phyloP scores from a whole-genome alignment of 2,113 vertebrate genomes.

The Hypanus sabinus region DNA sequence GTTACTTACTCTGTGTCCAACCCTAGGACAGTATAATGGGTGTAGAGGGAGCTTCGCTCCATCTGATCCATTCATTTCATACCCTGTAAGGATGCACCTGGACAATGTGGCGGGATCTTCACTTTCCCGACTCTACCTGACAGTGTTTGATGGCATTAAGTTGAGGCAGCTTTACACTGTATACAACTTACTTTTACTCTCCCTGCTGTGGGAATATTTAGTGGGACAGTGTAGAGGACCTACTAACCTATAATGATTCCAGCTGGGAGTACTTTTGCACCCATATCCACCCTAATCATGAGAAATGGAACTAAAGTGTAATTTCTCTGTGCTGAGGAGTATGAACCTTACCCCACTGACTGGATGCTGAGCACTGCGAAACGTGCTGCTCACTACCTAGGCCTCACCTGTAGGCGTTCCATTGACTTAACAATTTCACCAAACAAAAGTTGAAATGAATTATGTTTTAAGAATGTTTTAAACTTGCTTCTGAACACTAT shows the following conservation, averaged over 20 bases:
- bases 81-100: background rate
- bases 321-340: background rate
- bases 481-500: background rate
- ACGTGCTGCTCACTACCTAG: background rate
- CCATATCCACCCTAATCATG: background rate
- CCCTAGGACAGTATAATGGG: background rate
- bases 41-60: background rate
- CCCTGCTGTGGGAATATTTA: background rate
- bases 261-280: too few species aligned
- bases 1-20: too few species aligned
- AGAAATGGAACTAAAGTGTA: background rate
- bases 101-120: too few species aligned
- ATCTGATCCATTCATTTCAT: background rate
- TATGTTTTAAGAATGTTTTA: background rate
- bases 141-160: background rate
- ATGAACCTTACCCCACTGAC: background rate
- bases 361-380: background rate
- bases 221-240: too few species aligned
- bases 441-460: background rate
- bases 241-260: too few species aligned
- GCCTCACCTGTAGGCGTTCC: too few species aligned
- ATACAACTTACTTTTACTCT: too few species aligned
- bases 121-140: too few species aligned
- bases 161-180: too few species aligned
- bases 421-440: background rate